These are phyloP conservation scores for Mallotus villosus DNA, from an alignment of 2,797 vertebrate species.

Conservation along the genomic window DNA sequence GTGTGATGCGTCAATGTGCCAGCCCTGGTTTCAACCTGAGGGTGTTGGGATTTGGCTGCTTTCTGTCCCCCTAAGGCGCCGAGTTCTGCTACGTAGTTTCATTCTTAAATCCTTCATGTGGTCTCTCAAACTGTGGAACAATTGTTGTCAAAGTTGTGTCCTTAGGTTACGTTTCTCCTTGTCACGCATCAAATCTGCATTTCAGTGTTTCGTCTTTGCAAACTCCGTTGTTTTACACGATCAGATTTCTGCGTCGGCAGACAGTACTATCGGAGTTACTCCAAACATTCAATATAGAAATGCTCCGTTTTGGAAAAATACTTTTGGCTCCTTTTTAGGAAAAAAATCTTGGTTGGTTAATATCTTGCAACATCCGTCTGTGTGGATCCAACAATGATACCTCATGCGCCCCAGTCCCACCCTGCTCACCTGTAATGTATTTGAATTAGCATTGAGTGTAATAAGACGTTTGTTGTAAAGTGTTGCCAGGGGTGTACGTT, in stretches of 20 bases:
- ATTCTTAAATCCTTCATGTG: neutral
- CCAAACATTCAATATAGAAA: neutral
- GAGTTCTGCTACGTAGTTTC: no score
- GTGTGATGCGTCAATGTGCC: neutral
- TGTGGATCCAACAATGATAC: slow-evolving; percentile 21
- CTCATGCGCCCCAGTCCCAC: slow-evolving; percentile 25
- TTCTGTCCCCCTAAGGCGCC: no score
- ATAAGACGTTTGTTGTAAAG: slow-evolving; percentile 41
- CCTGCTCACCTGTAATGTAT: slow-evolving; percentile 38
- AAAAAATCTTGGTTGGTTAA: neutral
- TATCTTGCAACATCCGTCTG: neutral
- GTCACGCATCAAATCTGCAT: slow-evolving; percentile 6
- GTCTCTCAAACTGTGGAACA: slow-evolving; percentile 7
- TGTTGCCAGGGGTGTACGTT: slow-evolving; percentile 39
- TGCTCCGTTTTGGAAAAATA: neutral
- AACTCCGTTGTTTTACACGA: neutral
- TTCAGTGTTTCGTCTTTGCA: slow-evolving; percentile 16
- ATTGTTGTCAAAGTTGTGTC: slow-evolving; percentile 2
- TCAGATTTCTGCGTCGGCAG: neutral
- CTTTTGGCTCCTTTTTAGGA: neutral
- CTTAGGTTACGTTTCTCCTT: slow-evolving; percentile 3
- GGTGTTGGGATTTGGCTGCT: no score
- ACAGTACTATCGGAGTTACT: neutral
- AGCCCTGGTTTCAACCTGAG: neutral
- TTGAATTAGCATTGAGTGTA: slow-evolving; percentile 45